phyloP scores from a whole-genome alignment of 2,113 vertebrate species.

The Zingel zingel region DNA sequence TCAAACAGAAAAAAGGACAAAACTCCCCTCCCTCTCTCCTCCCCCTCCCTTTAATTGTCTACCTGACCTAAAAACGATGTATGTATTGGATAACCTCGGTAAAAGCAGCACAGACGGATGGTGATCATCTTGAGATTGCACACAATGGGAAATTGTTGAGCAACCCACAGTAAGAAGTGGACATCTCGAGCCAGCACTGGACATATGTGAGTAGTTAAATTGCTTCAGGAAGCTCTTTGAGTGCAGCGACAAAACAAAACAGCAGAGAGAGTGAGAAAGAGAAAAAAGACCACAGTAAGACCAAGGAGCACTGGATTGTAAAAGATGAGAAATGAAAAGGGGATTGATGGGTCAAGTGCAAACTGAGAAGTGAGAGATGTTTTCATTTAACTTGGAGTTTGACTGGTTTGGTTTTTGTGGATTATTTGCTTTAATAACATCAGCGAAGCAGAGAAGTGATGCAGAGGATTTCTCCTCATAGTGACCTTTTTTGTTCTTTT shows the following conservation, averaged over 20 bases:
- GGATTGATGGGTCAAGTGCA: slow-evolving; percentile 5
- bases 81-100: not conserved
- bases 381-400: slow-evolving; percentile 20
- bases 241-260: slow-evolving; percentile 52
- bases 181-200: slow-evolving; percentile 43
- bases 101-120: slow-evolving; percentile 23
- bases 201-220: slow-evolving; percentile 62
- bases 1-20: too few species aligned
- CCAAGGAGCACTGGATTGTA: slow-evolving; percentile 33
- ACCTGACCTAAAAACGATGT: not conserved
- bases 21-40: not conserved
- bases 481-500: not conserved
- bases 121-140: slow-evolving; percentile 26
- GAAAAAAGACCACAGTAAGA: slow-evolving; percentile 48
- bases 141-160: slow-evolving; percentile 34
- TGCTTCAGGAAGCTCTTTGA: slow-evolving; percentile 57
- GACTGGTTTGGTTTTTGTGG: not conserved
- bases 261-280: slow-evolving; percentile 23
- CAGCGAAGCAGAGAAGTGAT: slow-evolving; percentile 4
- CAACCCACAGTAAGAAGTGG: slow-evolving; percentile 46
- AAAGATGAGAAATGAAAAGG: slow-evolving; percentile 44
- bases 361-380: slow-evolving; percentile 4
- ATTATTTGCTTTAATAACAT: slow-evolving; percentile 30
- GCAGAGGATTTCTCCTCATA: not conserved
- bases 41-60: not conserved